These are phyloP conservation scores for Craniophora ligustri DNA, from an alignment of 2,888 invertebrate species.

Conservation along the genomic window DNA sequence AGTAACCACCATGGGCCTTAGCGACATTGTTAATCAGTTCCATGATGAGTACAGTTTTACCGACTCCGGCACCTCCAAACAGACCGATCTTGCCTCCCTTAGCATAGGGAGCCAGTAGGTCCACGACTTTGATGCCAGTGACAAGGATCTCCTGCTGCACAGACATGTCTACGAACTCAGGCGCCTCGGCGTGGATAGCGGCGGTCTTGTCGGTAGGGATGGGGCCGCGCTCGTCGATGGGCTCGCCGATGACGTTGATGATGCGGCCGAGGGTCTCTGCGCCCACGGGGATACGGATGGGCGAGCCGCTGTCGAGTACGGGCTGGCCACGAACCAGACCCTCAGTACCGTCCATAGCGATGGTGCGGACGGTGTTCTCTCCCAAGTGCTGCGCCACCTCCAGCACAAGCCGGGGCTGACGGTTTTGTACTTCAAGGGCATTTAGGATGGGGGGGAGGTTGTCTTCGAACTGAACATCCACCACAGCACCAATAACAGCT, in stretches of 20 bases:
- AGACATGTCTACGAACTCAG: conserved; percentile 97
- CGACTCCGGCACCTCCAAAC: conserved; percentile 98
- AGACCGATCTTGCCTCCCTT: conserved; percentile 98
- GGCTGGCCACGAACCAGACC: conserved; percentile 96
- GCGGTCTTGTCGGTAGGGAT: conserved; percentile 93
- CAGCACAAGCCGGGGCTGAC: conserved; percentile 93
- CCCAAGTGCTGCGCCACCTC: conserved; percentile 98
- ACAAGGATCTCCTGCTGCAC: conserved; percentile 96
- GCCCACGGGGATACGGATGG: conserved; percentile 97
- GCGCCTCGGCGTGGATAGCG: conserved; percentile 96
- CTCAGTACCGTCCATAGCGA: conserved; percentile 98
- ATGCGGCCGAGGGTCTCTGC: conserved; percentile 97
- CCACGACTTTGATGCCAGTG: conserved; percentile 98
- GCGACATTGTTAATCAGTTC: conserved; percentile 98
- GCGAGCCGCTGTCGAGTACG: conserved; percentile 94
- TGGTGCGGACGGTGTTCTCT: conserved; percentile 96
- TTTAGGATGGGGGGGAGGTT: conserved; percentile 97
- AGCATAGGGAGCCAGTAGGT: conserved; percentile 96
- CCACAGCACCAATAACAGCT: conserved; percentile 99
- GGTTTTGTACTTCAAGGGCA: conserved; percentile 97
- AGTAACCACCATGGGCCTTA: conserved; percentile 98
- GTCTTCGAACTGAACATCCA: conserved; percentile 98
- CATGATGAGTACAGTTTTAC: conserved; percentile 99
- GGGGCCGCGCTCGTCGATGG: conserved; percentile 97
- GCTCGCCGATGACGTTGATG: conserved; percentile 96